A percentile compares a stretch with the other conserved stretches of the same genome.
Conservation (phyloP, 1,140 invertebrate genomes). For the Zaprionus camerounensis region DNA sequence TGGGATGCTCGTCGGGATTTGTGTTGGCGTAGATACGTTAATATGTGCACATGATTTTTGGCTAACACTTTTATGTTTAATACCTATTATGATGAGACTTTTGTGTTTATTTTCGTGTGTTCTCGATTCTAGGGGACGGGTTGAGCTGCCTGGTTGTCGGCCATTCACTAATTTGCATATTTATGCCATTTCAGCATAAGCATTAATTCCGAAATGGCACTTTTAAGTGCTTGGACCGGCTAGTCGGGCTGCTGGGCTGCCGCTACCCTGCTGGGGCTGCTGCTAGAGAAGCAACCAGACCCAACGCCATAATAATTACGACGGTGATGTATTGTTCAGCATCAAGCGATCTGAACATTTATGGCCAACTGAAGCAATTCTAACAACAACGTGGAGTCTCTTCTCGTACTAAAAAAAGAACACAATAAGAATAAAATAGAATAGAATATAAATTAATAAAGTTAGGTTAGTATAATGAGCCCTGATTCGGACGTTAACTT, state of each 20-base stretch:
- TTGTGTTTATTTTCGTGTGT: conserved; percentile 41
- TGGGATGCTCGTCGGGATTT: conserved; percentile 54
- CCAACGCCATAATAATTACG: conserved; percentile 56
- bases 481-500: conserved; percentile 44
- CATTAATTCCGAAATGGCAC: conserved; percentile 80
- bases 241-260: conserved; percentile 58
- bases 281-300: conserved; percentile 38
- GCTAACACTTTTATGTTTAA: conserved; percentile 53
- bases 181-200: conserved; percentile 72
- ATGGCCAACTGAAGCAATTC: conserved; percentile 51
- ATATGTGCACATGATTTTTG: conserved; percentile 49
- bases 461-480: conserved; percentile 36
- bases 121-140: conserved; percentile 63
- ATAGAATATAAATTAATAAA: conserved; percentile 20
- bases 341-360: conserved; percentile 53
- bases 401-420: not conserved
- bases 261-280: conserved; percentile 55
- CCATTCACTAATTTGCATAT: conserved; percentile 83
- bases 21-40: conserved; percentile 47
- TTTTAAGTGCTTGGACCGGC: conserved; percentile 79
- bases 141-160: conserved; percentile 24
- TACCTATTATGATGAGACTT: conserved; percentile 47
- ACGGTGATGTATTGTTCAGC: conserved; percentile 70
- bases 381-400: not conserved
- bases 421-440: conserved; percentile 12